Evolutionary conservation across 2,888 invertebrate genomes (phyloP), one percentile per base, ranked within the genome.

Genomic region (Desoria tigrina): DNA sequence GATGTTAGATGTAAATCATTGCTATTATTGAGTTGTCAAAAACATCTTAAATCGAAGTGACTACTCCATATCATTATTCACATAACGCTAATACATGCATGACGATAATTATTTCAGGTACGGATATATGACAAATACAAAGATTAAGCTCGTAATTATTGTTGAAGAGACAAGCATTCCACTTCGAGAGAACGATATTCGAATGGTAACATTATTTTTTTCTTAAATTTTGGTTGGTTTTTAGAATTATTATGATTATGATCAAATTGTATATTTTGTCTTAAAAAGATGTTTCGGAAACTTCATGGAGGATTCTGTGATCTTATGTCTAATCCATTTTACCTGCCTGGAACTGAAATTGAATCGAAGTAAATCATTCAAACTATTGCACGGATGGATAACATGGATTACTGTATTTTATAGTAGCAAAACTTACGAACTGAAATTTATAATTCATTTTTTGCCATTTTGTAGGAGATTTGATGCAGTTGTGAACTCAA

Each of bases 51-150:
- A 57, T 23, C 32, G 14, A 1, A 42, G 11, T 54, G 16, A 51
- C n/a, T 49, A 21, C 24, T 56, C 61, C 64, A 27, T 42, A 50
- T 14, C 45, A 49, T 32, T 32, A 32, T 32, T 7, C 32, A 32
- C 11, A 32, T 32, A 32, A 4, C 32, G n/a, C n/a, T n/a, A n/a
- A n/a, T n/a, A n/a, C 81, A 84, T 58, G n/a, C n/a, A n/a, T n/a
- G n/a, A n/a, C n/a, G n/a, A n/a, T n/a, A n/a, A n/a, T n/a, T n/a
- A n/a, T n/a, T n/a, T n/a, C 75, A 92, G 92, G 77, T 92, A 90
- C 82, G 97, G 97, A 1, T 97, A 95, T 81, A 93, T 95, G 9
- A 96, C 96, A n/a, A 97, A 96, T 79, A 96, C 96, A 0, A 91
- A 90, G 82, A 90, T 96, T 9, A 97, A 97, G 81, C 89, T 97